phyloP scores from a whole-genome alignment of 2,888 invertebrate genomes.

The Odontothrips loti region DNA sequence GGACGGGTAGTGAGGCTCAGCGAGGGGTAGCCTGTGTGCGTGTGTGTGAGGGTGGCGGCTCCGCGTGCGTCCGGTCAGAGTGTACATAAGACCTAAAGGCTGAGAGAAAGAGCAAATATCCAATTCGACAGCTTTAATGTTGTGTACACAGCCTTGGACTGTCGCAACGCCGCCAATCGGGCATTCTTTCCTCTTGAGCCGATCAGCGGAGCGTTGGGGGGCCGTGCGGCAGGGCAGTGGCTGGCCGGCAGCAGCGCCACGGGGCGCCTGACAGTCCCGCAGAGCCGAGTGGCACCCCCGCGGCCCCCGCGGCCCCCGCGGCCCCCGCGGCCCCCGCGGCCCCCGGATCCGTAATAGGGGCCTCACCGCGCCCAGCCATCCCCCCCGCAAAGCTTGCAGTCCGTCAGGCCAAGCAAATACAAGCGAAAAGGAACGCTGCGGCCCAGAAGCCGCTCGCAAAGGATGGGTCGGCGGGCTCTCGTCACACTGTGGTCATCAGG shows the following conservation, averaged over 20 bases:
- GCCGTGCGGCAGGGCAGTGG: not conserved
- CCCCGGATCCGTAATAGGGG: not conserved
- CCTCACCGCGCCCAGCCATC: too few species aligned
- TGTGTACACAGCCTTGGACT: conserved; percentile 13
- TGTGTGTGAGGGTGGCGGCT: not conserved
- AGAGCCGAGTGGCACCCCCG: not conserved
- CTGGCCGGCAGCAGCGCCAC: not conserved
- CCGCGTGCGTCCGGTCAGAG: not conserved
- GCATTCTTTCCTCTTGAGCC: too few species aligned
- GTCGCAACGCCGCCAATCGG: not conserved
- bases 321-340: not conserved
- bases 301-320: not conserved
- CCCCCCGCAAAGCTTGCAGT: not conserved
- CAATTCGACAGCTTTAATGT: conserved; percentile 20
- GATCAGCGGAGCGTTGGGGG: too few species aligned
- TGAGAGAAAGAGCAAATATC: conserved; percentile 25
- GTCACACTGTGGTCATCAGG: too few species aligned
- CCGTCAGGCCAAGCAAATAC: not conserved
- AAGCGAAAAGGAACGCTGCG: too few species aligned
- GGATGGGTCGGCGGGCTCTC: too few species aligned
- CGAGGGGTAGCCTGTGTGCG: not conserved
- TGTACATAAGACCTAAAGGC: conserved; percentile 5
- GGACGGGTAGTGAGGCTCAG: not conserved
- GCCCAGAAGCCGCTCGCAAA: too few species aligned
- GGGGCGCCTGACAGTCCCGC: not conserved